Conservation (phyloP, 2,888 invertebrate species). For the Caradrina clavipalpis region DNA sequence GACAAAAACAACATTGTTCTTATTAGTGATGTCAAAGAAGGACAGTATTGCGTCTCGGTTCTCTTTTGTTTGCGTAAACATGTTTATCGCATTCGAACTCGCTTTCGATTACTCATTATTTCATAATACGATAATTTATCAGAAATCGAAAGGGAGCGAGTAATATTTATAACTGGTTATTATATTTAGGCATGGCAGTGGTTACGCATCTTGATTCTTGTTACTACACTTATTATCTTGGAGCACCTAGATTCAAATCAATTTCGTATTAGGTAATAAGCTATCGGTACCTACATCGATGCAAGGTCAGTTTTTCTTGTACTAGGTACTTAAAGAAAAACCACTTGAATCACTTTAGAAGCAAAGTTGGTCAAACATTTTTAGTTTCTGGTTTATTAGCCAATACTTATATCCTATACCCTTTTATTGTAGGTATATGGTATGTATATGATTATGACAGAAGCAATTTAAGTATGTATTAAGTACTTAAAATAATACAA, state of each 20-base stretch:
- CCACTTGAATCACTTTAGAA: no score
- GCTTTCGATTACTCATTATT: conserved; percentile 48
- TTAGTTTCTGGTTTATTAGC: no score
- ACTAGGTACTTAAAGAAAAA: no score
- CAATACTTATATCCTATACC: no score
- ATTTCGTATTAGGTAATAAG: no score
- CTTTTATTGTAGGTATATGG: no score
- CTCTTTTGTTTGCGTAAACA: conserved; percentile 51
- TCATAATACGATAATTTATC: conserved; percentile 39
- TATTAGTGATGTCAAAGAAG: conserved; percentile 41
- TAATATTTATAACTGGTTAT: not conserved
- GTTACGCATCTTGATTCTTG: not conserved
- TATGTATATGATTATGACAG: no score
- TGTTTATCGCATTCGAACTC: conserved; percentile 47
- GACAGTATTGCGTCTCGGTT: conserved; percentile 34
- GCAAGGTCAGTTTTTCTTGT: no score
- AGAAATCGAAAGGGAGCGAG: conserved; percentile 26
- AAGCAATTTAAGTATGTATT: no score
- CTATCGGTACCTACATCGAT: no score
- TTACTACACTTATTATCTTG: not conserved
- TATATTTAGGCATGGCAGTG: not conserved
- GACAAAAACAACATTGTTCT: conserved; percentile 34
- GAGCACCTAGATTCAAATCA: not conserved
- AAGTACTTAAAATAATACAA: no score
- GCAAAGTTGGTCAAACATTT: no score